phyloP scores from a whole-genome alignment of 2,888 invertebrate species.

The Archips crataeganus region DNA sequence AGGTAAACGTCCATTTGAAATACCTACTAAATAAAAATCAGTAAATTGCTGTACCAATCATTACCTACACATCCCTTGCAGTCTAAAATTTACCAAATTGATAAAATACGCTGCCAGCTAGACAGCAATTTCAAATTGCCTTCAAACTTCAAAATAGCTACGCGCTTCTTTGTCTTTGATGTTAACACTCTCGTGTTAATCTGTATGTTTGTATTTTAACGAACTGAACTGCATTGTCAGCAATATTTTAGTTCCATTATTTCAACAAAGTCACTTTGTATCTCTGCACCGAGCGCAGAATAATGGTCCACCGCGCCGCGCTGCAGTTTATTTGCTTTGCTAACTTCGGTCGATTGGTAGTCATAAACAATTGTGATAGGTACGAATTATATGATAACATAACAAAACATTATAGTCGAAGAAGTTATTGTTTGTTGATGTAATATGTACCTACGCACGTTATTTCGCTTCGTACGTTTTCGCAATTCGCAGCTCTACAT shows the following conservation, averaged over 20 bases:
- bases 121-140: background rate
- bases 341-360: constrained; percentile 36
- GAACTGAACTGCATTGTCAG: background rate
- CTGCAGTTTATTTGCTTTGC: constrained; percentile 36
- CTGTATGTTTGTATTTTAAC: background rate
- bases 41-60: background rate
- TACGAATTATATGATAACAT: constrained; percentile 38
- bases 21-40: no score
- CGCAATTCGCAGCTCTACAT: constrained; percentile 15
- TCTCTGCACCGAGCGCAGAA: constrained; percentile 8
- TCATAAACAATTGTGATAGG: constrained; percentile 36
- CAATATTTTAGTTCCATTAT: constrained; percentile 13
- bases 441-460: constrained; percentile 15
- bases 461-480: constrained; percentile 12
- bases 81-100: constrained; percentile 14
- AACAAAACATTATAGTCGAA: constrained; percentile 32
- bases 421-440: constrained; percentile 39
- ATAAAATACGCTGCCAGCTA: constrained; percentile 3
- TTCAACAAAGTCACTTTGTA: constrained; percentile 4
- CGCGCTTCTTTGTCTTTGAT: background rate
- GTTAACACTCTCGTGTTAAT: background rate
- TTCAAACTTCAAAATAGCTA: background rate
- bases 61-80: background rate
- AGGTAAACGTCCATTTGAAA: no score
- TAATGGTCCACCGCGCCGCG: constrained; percentile 13